Evolutionary conservation across 2,888 invertebrate genomes (phyloP).

Genomic region (Bellardia bayeri): DNA sequence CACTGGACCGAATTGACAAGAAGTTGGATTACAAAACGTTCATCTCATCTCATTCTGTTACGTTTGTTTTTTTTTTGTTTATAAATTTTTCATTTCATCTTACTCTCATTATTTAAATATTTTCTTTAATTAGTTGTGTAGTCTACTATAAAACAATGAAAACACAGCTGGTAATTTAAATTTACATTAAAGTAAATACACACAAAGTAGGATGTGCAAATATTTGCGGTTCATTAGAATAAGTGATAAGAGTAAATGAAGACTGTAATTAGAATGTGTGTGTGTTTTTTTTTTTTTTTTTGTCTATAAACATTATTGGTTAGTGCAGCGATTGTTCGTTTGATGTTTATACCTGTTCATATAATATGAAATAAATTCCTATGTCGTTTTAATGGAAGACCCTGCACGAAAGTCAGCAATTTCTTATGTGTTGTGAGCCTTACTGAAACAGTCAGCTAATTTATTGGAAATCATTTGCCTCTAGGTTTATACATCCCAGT

Average conservation of each 20-base stretch:
- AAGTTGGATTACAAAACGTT: slow-evolving; percentile 57
- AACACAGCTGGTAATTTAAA: slow-evolving; percentile 44
- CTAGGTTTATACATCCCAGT: no score
- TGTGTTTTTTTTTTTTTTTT: neutral
- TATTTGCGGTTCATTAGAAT: neutral
- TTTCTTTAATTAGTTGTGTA: slow-evolving; percentile 5
- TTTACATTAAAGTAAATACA: neutral
- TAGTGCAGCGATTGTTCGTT: no score
- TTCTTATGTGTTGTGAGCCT: no score
- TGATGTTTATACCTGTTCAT: no score
- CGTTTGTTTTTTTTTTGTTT: neutral
- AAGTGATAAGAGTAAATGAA: neutral
- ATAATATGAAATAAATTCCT: no score
- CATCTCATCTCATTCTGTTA: slow-evolving; percentile 30
- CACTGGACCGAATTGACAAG: slow-evolving; percentile 64
- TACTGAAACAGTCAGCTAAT: no score
- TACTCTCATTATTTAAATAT: slow-evolving; percentile 37
- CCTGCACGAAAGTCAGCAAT: no score
- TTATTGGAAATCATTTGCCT: no score
- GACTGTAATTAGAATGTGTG: no score
- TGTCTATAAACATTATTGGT: no score
- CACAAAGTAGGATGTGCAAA: neutral
- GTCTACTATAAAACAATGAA: slow-evolving; percentile 17
- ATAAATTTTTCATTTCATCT: neutral
- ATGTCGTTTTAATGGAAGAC: no score